A percentile compares a stretch with the other conserved stretches of the same genome.
These are phyloP conservation scores for Polyodon spathula DNA, from an alignment of 2,113 vertebrate species.

Conservation along the genomic window DNA sequence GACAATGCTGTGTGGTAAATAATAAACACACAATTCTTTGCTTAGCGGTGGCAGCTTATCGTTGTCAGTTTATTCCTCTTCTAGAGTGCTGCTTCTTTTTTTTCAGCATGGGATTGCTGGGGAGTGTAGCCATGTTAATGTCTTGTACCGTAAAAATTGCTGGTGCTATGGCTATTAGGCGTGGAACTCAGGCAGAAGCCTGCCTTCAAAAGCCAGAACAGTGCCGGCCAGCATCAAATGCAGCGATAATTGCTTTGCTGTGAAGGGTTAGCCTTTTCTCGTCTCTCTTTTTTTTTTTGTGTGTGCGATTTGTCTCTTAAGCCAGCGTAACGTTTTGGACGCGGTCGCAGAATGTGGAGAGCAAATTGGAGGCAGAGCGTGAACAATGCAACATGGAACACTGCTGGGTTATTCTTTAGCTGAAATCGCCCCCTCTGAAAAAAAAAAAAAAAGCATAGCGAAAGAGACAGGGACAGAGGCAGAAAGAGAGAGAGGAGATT, in stretches of 20 bases:
- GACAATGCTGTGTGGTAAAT: constrained; percentile 37
- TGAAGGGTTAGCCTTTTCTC: constrained; percentile 74
- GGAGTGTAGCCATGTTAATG: constrained; percentile 78
- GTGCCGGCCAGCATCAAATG: constrained; percentile 90
- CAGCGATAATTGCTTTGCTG: constrained; percentile 98
- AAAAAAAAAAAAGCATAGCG: constrained; percentile 26
- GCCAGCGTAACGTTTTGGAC: constrained; percentile 98
- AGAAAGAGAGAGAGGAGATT: constrained; percentile 10
- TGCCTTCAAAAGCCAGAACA: constrained; percentile 82
- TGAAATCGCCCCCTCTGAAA: constrained; percentile 20
- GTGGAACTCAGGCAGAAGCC: constrained; percentile 78
- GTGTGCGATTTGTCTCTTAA: constrained; percentile 99
- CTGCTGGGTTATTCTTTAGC: constrained; percentile 74
- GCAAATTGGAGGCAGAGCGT: constrained; percentile 99
- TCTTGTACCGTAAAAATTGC: constrained; percentile 99
- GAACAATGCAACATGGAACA: constrained; percentile 98
- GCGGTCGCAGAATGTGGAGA: constrained; percentile 98
- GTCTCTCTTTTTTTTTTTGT: constrained; percentile 68
- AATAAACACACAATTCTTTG: constrained; percentile 63
- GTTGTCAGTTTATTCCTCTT: constrained; percentile 38
- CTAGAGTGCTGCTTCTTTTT: constrained; percentile 56
- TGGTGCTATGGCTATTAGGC: constrained; percentile 98
- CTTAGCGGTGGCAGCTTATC: constrained; percentile 55
- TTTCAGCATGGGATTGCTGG: constrained; percentile 55
- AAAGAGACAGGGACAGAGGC: background rate